These are phyloP conservation scores for Corythoichthys haematopterus DNA, from an alignment of 2,113 vertebrate genomes.

Conservation along the genomic window DNA sequence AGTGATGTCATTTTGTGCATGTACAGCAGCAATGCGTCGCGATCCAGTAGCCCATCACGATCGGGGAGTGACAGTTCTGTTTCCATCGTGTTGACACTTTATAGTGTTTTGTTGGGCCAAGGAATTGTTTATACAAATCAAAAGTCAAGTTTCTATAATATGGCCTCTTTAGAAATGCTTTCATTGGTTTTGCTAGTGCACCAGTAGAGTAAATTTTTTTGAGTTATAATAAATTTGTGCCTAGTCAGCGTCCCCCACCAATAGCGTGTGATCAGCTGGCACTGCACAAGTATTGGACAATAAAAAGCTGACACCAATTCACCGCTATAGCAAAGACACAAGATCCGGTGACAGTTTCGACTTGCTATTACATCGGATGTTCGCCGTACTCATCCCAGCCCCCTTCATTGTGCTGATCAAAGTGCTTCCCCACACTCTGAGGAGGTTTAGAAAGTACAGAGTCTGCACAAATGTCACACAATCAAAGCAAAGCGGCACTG, in stretches of 20 bases:
- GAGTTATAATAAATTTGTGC: neutral
- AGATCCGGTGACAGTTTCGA: conserved; percentile 13
- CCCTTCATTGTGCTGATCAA: conserved; percentile 35
- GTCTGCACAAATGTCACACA: conserved; percentile 46
- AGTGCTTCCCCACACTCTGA: conserved; percentile 18
- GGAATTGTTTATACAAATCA: no score
- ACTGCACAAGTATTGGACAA: conserved; percentile 10
- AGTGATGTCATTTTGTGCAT: no score
- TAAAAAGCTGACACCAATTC: conserved; percentile 16
- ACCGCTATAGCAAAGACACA: conserved; percentile 27
- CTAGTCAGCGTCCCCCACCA: conserved; percentile 2
- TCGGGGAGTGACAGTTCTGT: no score
- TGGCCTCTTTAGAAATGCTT: no score
- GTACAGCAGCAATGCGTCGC: no score
- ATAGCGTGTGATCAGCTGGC: conserved; percentile 18
- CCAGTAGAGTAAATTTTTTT: neutral
- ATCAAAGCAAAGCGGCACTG: conserved; percentile 16
- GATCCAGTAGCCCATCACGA: no score
- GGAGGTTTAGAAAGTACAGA: conserved; percentile 1
- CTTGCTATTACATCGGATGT: conserved; percentile 8
- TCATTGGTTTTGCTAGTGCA: no score
- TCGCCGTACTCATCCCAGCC: neutral
- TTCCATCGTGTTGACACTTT: no score
- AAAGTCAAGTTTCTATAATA: no score
- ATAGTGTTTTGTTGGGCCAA: no score